A percentile compares a stretch with the other conserved stretches of the same genome.
These are phyloP conservation scores for Drosophila trichaetosa DNA, from an alignment of 2,888 invertebrate genomes.

Conservation along the genomic window DNA sequence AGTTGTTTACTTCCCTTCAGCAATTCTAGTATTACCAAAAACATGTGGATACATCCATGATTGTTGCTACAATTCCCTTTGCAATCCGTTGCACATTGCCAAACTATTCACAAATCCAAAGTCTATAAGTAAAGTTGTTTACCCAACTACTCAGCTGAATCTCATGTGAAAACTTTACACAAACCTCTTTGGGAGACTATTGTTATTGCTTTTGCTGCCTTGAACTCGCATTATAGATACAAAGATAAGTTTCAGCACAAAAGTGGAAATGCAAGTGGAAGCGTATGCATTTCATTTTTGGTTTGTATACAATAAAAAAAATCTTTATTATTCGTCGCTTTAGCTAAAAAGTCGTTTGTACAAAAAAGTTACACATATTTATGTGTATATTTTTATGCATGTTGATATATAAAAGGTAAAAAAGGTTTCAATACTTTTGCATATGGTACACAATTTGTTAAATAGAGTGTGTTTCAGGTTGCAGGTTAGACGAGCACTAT, in stretches of 20 bases:
- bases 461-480: conserved; percentile 13
- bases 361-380: conserved; percentile 58
- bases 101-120: conserved; percentile 20
- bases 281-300: conserved; percentile 17
- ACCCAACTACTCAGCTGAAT: conserved; percentile 12
- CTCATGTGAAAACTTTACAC: conserved; percentile 57
- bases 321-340: conserved; percentile 68
- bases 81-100: conserved; percentile 35
- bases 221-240: conserved; percentile 52
- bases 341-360: conserved; percentile 73
- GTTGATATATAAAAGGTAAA: conserved; percentile 35
- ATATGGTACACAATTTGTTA: conserved; percentile 46
- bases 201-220: conserved; percentile 47
- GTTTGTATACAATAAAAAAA: conserved; percentile 74
- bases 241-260: conserved; percentile 16
- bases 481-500: conserved; percentile 28
- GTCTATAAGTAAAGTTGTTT: conserved; percentile 19
- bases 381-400: conserved; percentile 35
- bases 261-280: conserved; percentile 29
- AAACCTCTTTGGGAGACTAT: conserved; percentile 27
- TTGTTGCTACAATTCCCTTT: conserved; percentile 23
- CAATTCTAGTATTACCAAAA: not conserved
- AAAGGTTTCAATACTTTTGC: conserved; percentile 41
- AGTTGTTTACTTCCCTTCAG: not conserved
- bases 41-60: not conserved